Evolutionary conservation across 53 echinoderm and acorn worm species (phyloP).

Genomic region (Paracentrotus lividus): DNA sequence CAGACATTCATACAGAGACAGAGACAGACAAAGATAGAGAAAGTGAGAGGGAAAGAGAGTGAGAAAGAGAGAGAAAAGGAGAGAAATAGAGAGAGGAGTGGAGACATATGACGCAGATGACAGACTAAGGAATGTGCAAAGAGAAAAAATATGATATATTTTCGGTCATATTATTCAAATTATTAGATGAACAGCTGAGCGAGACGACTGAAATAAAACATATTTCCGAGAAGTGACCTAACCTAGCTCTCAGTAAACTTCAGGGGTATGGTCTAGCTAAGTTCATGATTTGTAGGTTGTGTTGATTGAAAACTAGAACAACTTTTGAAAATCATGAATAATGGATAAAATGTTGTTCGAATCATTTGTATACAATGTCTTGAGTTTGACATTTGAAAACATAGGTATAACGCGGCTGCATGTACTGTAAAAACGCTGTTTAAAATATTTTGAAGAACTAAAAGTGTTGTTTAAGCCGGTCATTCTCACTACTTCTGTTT

Average conservation of each 20-base stretch:
- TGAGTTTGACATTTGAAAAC: too few species aligned
- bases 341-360: not conserved
- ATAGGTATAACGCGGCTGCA: too few species aligned
- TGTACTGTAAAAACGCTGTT: too few species aligned
- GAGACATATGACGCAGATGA: too few species aligned
- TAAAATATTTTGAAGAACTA: too few species aligned
- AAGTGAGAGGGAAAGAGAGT: not conserved
- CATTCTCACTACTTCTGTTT: too few species aligned
- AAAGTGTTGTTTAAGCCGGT: too few species aligned
- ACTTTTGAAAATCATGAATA: not conserved
- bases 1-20: not conserved
- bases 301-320: not conserved
- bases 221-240: conserved; percentile 1
- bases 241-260: not conserved
- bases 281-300: conserved; percentile 10
- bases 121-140: too few species aligned
- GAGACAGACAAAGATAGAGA: not conserved
- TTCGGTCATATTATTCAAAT: not conserved
- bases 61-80: not conserved
- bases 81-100: not conserved
- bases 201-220: not conserved
- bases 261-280: not conserved
- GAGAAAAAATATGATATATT: not conserved
- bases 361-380: too few species aligned
- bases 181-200: not conserved